phyloP scores from a whole-genome alignment of 2,888 invertebrate species.

The Phengaris alcon region DNA sequence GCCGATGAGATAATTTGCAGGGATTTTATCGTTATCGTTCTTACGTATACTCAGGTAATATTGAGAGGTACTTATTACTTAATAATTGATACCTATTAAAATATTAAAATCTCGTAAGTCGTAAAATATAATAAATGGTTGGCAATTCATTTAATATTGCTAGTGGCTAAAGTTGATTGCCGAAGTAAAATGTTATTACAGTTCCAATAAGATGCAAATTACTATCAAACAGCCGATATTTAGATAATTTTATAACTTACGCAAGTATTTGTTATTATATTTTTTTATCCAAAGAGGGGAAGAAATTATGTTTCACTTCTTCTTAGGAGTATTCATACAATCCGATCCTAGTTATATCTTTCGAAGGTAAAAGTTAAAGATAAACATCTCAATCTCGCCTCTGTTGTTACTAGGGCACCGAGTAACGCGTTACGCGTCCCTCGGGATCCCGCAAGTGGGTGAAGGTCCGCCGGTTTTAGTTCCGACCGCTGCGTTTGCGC shows the following conservation, averaged over 20 bases:
- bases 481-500: slow-evolving; percentile 62
- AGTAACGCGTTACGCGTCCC: slow-evolving; percentile 38
- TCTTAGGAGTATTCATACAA: too few relatives aligned
- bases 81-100: too few relatives aligned
- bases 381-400: neutral
- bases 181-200: too few relatives aligned
- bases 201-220: too few relatives aligned
- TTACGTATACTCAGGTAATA: neutral
- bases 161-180: neutral
- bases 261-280: too few relatives aligned
- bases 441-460: slow-evolving; percentile 64
- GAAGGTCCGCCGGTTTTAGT: slow-evolving; percentile 75
- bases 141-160: too few relatives aligned
- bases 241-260: too few relatives aligned
- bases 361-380: neutral
- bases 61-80: too few relatives aligned
- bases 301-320: too few relatives aligned
- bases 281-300: too few relatives aligned
- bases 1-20: neutral
- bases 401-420: slow-evolving; percentile 27
- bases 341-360: neutral
- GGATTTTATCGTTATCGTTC: neutral
- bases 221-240: too few relatives aligned
- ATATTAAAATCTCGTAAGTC: neutral
- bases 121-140: neutral